phyloP scores from a whole-genome alignment of 2,888 invertebrate genomes.

The Scelioninae gen. 2 region DNA sequence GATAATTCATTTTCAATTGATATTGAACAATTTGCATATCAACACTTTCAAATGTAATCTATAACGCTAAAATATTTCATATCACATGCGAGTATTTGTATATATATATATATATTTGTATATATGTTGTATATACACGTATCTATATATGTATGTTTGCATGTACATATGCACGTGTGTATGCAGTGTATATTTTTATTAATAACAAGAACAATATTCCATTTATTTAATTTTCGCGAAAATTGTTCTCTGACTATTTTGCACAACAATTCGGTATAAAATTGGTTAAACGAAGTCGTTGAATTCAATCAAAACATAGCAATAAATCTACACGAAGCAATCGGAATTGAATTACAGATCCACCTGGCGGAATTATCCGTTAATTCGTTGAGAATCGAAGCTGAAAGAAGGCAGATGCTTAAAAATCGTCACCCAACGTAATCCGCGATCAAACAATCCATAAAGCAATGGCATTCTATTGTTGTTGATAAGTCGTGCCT shows the following conservation, averaged over 20 bases:
- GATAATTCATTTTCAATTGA: slow-evolving; percentile 5
- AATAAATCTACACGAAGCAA: no score
- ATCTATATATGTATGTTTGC: no score
- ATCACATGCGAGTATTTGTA: neutral
- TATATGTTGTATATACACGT: no score
- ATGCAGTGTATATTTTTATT: slow-evolving; percentile 5
- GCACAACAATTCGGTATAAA: neutral
- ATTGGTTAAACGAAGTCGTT: no score
- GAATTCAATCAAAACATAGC: no score
- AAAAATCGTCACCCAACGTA: slow-evolving; percentile 7
- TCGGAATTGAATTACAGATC: neutral
- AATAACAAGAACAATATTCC: neutral
- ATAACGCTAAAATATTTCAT: slow-evolving; percentile 4
- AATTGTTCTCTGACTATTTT: slow-evolving; percentile 35
- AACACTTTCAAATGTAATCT: neutral
- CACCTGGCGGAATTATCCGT: neutral
- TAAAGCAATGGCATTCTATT: slow-evolving; percentile 27
- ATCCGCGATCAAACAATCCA: slow-evolving; percentile 20
- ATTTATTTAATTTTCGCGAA: slow-evolving; percentile 1
- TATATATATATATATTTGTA: no score
- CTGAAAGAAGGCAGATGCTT: slow-evolving; percentile 4
- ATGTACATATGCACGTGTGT: no score
- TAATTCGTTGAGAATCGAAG: slow-evolving; percentile 5
- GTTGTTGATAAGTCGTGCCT: slow-evolving; percentile 39
- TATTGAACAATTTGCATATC: slow-evolving; percentile 6